Evolutionary conservation across 2,888 invertebrate genomes (phyloP).

Genomic region (Orthosia gracilis): DNA sequence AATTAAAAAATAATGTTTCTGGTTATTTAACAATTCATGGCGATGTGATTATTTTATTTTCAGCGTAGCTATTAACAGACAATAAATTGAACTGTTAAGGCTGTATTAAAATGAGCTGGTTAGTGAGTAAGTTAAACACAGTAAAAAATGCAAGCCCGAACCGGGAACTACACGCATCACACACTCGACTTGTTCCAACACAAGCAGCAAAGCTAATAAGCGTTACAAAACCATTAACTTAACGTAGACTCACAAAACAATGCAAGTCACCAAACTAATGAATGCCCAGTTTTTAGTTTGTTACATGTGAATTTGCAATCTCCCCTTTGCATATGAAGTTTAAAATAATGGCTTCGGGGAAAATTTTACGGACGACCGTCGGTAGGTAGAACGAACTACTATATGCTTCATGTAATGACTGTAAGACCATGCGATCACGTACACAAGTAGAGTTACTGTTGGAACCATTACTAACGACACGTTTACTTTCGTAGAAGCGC

Average conservation of each 20-base stretch:
- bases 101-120: background rate
- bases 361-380: conserved; percentile 60
- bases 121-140: background rate
- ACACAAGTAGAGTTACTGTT: conserved; percentile 30
- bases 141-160: conserved; percentile 5
- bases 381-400: conserved; percentile 24
- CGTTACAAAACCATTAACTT: conserved; percentile 74
- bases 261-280: conserved; percentile 88
- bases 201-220: conserved; percentile 32
- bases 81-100: background rate
- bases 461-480: conserved; percentile 50
- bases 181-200: conserved; percentile 4
- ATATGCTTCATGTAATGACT: conserved; percentile 70
- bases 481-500: conserved; percentile 46
- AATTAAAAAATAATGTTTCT: conserved; percentile 47
- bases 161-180: conserved; percentile 19
- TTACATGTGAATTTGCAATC: conserved; percentile 73
- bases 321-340: conserved; percentile 63
- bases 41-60: conserved; percentile 24
- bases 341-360: conserved; percentile 73
- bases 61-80: background rate
- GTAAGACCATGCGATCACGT: conserved; percentile 63
- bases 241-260: conserved; percentile 70
- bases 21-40: conserved; percentile 25
- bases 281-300: conserved; percentile 80